These are phyloP conservation scores for Tetraneura akinire DNA, from an alignment of 1,140 invertebrate genomes.

Conservation along the genomic window DNA sequence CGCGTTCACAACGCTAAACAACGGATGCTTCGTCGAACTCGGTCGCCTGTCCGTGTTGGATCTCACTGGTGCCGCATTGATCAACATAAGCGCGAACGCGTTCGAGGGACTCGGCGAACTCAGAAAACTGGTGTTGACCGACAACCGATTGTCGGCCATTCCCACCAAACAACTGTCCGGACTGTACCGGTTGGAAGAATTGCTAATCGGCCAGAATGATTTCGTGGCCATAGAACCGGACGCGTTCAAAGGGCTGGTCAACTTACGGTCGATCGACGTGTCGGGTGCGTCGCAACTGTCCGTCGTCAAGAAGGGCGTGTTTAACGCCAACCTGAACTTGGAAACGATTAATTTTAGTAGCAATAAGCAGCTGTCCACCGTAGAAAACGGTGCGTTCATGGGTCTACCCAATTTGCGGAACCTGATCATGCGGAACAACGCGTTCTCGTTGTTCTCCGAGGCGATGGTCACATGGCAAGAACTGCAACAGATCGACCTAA, in stretches of 20 bases:
- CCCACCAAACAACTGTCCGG: conserved; percentile 73
- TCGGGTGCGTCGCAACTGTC: conserved; percentile 72
- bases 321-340: conserved; percentile 77
- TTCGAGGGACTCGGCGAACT: conserved; percentile 72
- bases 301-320: conserved; percentile 73
- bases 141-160: conserved; percentile 73
- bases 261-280: conserved; percentile 75
- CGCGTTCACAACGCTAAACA: conserved; percentile 71
- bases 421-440: conserved; percentile 76
- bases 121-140: conserved; percentile 73
- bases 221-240: conserved; percentile 69
- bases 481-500: conserved; percentile 73
- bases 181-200: conserved; percentile 74
- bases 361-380: conserved; percentile 71
- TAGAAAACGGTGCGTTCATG: conserved; percentile 75
- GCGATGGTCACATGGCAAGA: conserved; percentile 77
- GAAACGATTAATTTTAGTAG: conserved; percentile 74
- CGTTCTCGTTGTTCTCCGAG: conserved; percentile 72
- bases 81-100: conserved; percentile 73
- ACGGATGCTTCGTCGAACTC: conserved; percentile 75
- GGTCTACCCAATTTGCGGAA: conserved; percentile 76
- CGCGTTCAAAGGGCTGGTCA: conserved; percentile 75
- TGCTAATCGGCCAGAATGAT: conserved; percentile 80
- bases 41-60: conserved; percentile 74
- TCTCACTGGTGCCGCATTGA: conserved; percentile 75